These are phyloP conservation scores for Cyclophora albipunctata DNA, from an alignment of 2,888 invertebrate genomes.

Conservation along the genomic window DNA sequence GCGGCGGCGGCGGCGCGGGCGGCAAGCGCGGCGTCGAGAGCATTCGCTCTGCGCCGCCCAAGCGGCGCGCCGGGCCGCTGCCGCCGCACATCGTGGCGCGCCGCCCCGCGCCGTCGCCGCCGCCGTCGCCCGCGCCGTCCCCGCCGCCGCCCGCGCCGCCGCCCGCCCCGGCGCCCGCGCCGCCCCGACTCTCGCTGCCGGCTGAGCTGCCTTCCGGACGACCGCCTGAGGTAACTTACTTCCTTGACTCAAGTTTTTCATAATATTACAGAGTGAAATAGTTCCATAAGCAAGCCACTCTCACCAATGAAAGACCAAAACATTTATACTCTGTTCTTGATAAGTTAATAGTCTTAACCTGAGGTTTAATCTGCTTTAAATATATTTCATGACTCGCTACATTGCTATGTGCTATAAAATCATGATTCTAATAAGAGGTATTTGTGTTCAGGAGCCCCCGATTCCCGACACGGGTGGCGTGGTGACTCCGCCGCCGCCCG, in stretches of 20 bases:
- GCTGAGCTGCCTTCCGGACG: constrained; percentile 54
- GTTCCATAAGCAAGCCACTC: too few species aligned
- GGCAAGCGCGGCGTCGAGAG: constrained; percentile 54
- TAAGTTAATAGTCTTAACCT: too few species aligned
- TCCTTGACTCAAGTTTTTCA: background rate
- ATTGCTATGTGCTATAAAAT: too few species aligned
- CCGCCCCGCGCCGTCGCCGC: constrained; percentile 70
- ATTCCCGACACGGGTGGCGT: constrained; percentile 48
- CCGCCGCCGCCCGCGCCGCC: constrained; percentile 26
- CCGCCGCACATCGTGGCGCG: constrained; percentile 80
- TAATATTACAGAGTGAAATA: too few species aligned
- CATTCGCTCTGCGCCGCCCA: constrained; percentile 67
- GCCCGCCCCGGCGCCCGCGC: constrained; percentile 26
- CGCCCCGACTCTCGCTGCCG: constrained; percentile 20
- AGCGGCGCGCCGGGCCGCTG: constrained; percentile 87
- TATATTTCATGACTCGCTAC: too few species aligned
- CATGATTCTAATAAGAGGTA: too few species aligned
- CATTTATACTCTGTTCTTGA: too few species aligned
- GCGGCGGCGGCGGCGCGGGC: constrained; percentile 37
- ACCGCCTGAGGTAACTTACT: constrained; percentile 49
- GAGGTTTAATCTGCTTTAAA: too few species aligned
- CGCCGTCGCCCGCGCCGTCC: constrained; percentile 19
- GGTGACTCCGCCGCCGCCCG: constrained; percentile 32
- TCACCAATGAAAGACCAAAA: too few species aligned
- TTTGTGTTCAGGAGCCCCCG: constrained; percentile 47